These are phyloP conservation scores for Parotocinclus haroldoi DNA, from an alignment of 2,797 vertebrate genomes.

Conservation along the genomic window DNA sequence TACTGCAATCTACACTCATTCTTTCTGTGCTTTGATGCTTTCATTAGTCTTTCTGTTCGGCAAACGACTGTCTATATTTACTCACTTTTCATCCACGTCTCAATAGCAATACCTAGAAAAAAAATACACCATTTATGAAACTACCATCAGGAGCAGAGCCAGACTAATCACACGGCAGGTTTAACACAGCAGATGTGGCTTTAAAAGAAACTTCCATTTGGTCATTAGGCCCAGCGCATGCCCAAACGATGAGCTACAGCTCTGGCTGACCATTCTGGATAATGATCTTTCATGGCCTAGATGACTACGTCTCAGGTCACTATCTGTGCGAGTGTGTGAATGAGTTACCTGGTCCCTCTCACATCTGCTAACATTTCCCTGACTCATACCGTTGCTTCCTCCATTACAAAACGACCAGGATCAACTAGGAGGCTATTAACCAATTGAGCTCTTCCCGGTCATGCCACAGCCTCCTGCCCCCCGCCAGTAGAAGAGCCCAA, in stretches of 20 bases:
- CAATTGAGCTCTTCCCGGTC: slow-evolving; percentile 76
- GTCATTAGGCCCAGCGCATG: slow-evolving; percentile 35
- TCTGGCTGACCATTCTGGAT: slow-evolving; percentile 22
- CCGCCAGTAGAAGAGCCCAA: slow-evolving; percentile 5
- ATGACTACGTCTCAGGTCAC: slow-evolving; percentile 19
- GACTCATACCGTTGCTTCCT: slow-evolving; percentile 70
- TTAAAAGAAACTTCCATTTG: slow-evolving; percentile 32
- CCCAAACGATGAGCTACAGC: slow-evolving; percentile 29
- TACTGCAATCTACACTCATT: slow-evolving; percentile 26
- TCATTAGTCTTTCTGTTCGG: neutral
- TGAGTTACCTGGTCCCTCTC: slow-evolving; percentile 72
- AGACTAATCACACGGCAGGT: slow-evolving; percentile 15
- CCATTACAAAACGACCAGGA: slow-evolving; percentile 67
- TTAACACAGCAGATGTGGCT: slow-evolving; percentile 27
- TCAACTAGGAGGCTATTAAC: slow-evolving; percentile 77
- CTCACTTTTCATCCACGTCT: slow-evolving; percentile 19
- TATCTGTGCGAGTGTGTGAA: slow-evolving; percentile 37
- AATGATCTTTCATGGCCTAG: slow-evolving; percentile 17
- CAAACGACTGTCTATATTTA: slow-evolving; percentile 12
- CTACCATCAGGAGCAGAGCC: slow-evolving; percentile 12
- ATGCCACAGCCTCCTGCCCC: slow-evolving; percentile 48
- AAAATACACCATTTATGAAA: slow-evolving; percentile 8
- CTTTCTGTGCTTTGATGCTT: slow-evolving; percentile 42
- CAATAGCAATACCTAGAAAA: slow-evolving; percentile 12
- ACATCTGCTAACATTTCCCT: slow-evolving; percentile 83